These are phyloP conservation scores for Hippopotamyrus pictus DNA, from an alignment of 2,797 vertebrate genomes.

Conservation along the genomic window DNA sequence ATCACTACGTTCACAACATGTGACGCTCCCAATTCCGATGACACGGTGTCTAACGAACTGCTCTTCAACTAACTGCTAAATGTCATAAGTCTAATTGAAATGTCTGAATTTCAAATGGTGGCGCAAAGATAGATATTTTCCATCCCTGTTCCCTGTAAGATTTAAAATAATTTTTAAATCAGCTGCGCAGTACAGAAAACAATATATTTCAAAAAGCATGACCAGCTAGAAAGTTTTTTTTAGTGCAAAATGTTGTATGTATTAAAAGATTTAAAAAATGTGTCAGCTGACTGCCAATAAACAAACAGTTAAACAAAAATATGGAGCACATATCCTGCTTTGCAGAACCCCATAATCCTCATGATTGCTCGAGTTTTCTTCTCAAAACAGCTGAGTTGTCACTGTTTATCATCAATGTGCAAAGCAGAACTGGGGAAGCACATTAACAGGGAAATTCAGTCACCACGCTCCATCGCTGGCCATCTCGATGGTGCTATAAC, in stretches of 20 bases:
- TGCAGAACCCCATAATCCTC: not conserved
- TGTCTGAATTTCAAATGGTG: not conserved
- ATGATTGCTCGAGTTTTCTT: not conserved
- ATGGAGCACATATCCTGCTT: not conserved
- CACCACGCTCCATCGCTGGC: not conserved
- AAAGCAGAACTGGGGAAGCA: not conserved
- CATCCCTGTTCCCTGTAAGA: not conserved
- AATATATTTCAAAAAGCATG: not conserved
- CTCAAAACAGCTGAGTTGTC: not conserved
- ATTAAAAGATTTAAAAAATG: not conserved
- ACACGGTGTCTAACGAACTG: not conserved
- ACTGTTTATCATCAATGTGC: not conserved
- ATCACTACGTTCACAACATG: not conserved
- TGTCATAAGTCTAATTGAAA: not conserved
- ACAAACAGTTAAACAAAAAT: not conserved
- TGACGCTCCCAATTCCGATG: not conserved
- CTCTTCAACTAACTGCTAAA: not conserved
- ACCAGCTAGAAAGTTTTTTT: not conserved
- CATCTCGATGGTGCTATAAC: not conserved
- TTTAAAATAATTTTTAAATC: not conserved
- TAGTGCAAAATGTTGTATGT: not conserved
- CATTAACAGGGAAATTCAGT: not conserved
- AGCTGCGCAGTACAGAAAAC: not conserved
- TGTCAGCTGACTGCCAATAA: not conserved
- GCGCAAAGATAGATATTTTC: not conserved